Percentiles rank a stretch among this genome's conserved stretches.
Conservation (phyloP, 2,797 vertebrate species). For the Propithecus deckenii region DNA sequence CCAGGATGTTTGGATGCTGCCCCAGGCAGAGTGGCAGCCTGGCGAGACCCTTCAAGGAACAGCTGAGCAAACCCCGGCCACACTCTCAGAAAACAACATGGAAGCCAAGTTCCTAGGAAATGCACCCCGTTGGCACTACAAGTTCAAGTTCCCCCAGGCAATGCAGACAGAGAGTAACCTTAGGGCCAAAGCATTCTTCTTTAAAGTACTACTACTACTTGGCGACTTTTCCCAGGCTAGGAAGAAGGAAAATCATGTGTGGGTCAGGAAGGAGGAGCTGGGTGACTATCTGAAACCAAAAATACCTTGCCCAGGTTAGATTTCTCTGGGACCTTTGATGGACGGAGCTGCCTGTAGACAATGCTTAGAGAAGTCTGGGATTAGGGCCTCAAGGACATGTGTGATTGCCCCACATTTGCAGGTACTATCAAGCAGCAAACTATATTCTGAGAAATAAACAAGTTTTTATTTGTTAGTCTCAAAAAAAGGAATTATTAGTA, state of each 20-base stretch:
- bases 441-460: conserved; percentile 74
- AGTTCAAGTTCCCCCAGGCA: conserved; percentile 93
- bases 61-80: conserved; percentile 89
- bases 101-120: conserved; percentile 94
- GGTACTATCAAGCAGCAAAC: neutral
- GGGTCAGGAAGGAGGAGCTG: conserved; percentile 93
- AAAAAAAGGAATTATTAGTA: neutral
- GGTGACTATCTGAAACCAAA: conserved; percentile 90
- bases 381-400: conserved; percentile 11
- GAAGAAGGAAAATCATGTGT: conserved; percentile 83
- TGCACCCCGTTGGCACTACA: conserved; percentile 95
- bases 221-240: conserved; percentile 64
- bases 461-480: conserved; percentile 29
- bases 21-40: conserved; percentile 91
- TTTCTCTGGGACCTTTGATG: conserved; percentile 90
- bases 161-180: conserved; percentile 81
- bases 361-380: neutral
- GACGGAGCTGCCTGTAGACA: neutral
- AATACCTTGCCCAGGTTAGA: conserved; percentile 90
- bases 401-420: neutral
- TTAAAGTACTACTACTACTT: conserved; percentile 92
- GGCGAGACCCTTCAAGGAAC: conserved; percentile 94
- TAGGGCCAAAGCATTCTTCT: conserved; percentile 97
- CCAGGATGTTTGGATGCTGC: conserved; percentile 92
- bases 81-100: conserved; percentile 85